Evolutionary conservation across 2,797 vertebrate genomes (phyloP).

Genomic region (Salmo trutta): DNA sequence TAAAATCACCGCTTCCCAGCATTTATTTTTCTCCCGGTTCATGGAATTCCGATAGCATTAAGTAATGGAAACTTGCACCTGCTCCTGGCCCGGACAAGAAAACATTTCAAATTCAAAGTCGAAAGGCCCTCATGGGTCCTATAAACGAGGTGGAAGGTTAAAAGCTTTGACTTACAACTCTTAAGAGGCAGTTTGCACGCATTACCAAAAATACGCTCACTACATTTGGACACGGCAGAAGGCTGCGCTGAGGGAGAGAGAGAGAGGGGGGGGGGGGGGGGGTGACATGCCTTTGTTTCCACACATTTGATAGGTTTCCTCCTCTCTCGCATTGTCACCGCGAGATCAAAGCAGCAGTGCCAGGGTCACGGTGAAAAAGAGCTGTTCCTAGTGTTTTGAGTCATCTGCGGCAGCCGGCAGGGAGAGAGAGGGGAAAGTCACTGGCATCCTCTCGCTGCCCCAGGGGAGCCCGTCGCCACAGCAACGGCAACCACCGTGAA

Average conservation of each 20-base stretch:
- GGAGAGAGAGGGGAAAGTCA: conserved; percentile 50
- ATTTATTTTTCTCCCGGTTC: conserved; percentile 47
- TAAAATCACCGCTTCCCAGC: conserved; percentile 4
- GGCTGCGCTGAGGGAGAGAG: conserved; percentile 29
- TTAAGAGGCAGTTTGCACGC: conserved; percentile 68
- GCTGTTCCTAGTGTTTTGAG: conserved; percentile 21
- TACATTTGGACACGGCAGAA: conserved; percentile 36
- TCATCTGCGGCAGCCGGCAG: conserved; percentile 18
- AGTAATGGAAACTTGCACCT: conserved; percentile 82
- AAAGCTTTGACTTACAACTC: conserved; percentile 64
- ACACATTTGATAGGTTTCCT: conserved; percentile 46
- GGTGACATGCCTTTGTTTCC: conserved; percentile 48
- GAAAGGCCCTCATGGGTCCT: conserved; percentile 57
- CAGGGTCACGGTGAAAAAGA: conserved; percentile 44
- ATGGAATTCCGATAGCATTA: conserved; percentile 71
- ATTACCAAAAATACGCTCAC: conserved; percentile 56
- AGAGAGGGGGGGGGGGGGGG: background rate
- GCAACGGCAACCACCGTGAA: conserved; percentile 55
- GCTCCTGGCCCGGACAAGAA: conserved; percentile 57
- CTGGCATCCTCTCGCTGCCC: conserved; percentile 51
- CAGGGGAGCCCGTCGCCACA: conserved; percentile 68
- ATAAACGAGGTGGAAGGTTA: conserved; percentile 56
- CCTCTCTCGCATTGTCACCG: conserved; percentile 37
- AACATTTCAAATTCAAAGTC: conserved; percentile 36
- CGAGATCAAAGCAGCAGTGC: conserved; percentile 55